These are phyloP conservation scores for Thunnus albacares DNA, from an alignment of 2,797 vertebrate genomes.

Conservation along the genomic window DNA sequence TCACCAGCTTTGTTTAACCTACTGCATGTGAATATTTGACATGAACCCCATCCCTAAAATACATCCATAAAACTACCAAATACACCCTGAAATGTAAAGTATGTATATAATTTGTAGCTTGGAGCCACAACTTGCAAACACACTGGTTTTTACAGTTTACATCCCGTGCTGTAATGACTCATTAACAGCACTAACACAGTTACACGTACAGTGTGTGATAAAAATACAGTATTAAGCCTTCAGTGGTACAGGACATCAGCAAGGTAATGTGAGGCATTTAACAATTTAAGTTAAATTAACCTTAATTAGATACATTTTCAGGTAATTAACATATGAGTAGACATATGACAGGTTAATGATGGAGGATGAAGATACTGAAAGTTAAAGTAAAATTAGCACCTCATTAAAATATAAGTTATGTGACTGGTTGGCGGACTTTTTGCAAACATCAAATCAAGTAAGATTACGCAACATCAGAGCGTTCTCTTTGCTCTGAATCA, in stretches of 20 bases:
- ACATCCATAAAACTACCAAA: too few relatives aligned
- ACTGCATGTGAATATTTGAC: too few relatives aligned
- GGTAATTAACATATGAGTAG: constrained; percentile 8
- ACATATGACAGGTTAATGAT: constrained; percentile 38
- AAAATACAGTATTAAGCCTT: too few relatives aligned
- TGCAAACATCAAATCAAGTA: constrained; percentile 2
- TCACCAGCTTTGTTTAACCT: too few relatives aligned
- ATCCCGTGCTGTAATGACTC: too few relatives aligned
- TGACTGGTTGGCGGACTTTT: not conserved
- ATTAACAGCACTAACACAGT: too few relatives aligned
- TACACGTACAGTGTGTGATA: too few relatives aligned
- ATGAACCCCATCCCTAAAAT: too few relatives aligned
- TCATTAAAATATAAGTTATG: not conserved
- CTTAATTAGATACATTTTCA: constrained; percentile 29
- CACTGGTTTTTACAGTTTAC: too few relatives aligned
- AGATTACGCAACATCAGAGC: not conserved
- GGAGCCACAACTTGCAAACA: too few relatives aligned
- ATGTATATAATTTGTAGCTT: too few relatives aligned
- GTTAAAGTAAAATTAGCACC: constrained; percentile 13
- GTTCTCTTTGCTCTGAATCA: constrained; percentile 13
- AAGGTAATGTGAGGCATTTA: not conserved
- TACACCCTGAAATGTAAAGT: not conserved
- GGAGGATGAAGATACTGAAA: constrained; percentile 25
- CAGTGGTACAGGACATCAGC: not conserved
- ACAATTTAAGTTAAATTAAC: constrained; percentile 10